Percentiles rank a stretch among this genome's conserved stretches.
Conservation (phyloP, 2,113 vertebrate species). For the Phaethornis superciliosus region DNA sequence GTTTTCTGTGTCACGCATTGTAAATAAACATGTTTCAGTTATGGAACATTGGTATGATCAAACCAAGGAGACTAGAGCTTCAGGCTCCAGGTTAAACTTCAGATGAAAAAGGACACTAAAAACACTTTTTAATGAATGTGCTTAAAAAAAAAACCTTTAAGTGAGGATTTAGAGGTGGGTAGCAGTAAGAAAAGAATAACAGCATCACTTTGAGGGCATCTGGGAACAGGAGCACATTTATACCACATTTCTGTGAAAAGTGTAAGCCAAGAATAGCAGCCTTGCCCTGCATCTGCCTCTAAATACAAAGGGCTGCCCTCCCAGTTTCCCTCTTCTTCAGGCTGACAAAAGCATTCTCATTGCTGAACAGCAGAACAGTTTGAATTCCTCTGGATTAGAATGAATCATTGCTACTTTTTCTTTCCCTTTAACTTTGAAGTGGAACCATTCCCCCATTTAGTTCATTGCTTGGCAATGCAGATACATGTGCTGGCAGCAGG, state of each 20-base stretch:
- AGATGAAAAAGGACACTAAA: not conserved
- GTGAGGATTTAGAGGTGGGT: not conserved
- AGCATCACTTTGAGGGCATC: not conserved
- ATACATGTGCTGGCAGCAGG: conserved; percentile 15
- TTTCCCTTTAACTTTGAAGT: not conserved
- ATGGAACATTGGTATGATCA: not conserved
- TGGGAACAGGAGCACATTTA: not conserved
- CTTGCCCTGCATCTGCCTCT: not conserved
- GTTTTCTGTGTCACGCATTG: not conserved
- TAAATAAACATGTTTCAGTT: not conserved
- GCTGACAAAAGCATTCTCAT: conserved; percentile 2
- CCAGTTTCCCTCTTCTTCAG: not conserved
- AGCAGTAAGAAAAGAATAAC: not conserved
- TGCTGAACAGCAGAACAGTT: not conserved
- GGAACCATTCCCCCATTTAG: not conserved
- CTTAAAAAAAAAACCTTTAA: not conserved
- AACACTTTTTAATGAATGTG: not conserved
- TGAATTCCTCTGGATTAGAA: conserved; percentile 34
- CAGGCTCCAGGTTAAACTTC: not conserved
- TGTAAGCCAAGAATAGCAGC: not conserved
- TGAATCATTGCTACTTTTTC: not conserved
- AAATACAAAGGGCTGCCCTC: not conserved
- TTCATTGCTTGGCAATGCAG: not conserved
- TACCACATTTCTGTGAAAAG: not conserved
- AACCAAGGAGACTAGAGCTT: not conserved